These are phyloP conservation scores for Gallinago media DNA, from an alignment of 2,113 vertebrate genomes.

Conservation along the genomic window DNA sequence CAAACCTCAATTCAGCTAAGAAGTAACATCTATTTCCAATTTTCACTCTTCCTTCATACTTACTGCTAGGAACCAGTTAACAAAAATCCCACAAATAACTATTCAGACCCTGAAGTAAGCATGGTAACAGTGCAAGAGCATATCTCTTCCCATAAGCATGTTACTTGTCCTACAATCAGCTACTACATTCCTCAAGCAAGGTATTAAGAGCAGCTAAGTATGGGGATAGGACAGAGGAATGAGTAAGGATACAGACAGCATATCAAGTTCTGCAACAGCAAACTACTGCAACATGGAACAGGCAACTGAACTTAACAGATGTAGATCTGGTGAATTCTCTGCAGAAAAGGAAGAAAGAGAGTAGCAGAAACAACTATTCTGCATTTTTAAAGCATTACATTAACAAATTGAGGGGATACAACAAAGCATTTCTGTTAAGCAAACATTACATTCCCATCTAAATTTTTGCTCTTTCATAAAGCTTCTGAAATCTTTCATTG, in stretches of 20 bases:
- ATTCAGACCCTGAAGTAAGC: not conserved
- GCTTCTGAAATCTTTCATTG: constrained; percentile 39
- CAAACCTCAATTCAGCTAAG: not conserved
- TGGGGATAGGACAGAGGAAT: not conserved
- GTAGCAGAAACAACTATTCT: constrained; percentile 10
- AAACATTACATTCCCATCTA: constrained; percentile 19
- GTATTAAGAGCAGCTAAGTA: not conserved
- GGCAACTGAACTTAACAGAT: not conserved
- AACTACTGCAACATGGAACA: not conserved
- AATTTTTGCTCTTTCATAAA: constrained; percentile 37
- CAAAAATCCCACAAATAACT: not conserved
- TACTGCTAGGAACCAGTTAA: not conserved
- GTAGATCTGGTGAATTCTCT: not conserved
- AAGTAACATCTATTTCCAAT: not conserved
- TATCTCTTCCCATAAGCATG: not conserved
- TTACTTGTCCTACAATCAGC: not conserved
- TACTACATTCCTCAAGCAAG: not conserved
- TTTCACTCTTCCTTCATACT: not conserved
- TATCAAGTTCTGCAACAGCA: not conserved
- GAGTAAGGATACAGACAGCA: not conserved
- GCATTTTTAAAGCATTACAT: constrained; percentile 19
- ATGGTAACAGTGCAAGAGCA: not conserved
- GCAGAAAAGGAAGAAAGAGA: not conserved
- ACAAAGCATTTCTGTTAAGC: constrained; percentile 2
- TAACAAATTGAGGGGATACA: constrained; percentile 23